Evolutionary conservation across 2,888 invertebrate species (phyloP).

Genomic region (Hyppa rectilinea): DNA sequence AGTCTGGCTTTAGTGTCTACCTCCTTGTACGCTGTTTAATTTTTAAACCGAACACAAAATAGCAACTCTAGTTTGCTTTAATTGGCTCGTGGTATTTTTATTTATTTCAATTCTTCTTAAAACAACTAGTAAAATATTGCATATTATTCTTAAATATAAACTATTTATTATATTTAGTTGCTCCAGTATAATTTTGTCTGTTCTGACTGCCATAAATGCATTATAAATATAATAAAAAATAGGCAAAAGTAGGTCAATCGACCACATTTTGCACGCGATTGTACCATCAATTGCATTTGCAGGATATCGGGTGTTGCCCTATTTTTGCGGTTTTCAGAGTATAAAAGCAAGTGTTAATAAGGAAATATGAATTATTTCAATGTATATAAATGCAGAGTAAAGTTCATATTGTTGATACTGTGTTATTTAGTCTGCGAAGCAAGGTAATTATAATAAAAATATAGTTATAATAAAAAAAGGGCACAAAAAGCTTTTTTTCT

Average conservation of each 20-base stretch:
- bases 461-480: not conserved
- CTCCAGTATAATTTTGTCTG: not conserved
- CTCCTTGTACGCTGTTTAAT: slow-evolving; percentile 1
- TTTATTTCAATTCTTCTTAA: not conserved
- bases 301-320: slow-evolving; percentile 18
- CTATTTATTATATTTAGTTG: not conserved
- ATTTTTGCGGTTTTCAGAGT: slow-evolving; percentile 38
- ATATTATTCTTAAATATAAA: not conserved
- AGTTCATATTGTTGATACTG: slow-evolving; percentile 23
- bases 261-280: slow-evolving; percentile 64
- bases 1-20: not conserved
- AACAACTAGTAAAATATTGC: not conserved
- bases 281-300: slow-evolving; percentile 29
- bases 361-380: slow-evolving; percentile 42
- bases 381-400: slow-evolving; percentile 2
- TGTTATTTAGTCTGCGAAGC: not conserved
- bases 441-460: slow-evolving; percentile 7
- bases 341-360: slow-evolving; percentile 37
- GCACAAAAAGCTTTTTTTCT: not conserved
- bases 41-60: not conserved
- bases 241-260: slow-evolving; percentile 27
- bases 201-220: not conserved
- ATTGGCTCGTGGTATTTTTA: not conserved
- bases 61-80: not conserved
- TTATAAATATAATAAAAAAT: slow-evolving; percentile 5